Base-by-base conservation (phyloP, 2,113 vertebrate genomes). In the Microtus richardsoni region DNA sequence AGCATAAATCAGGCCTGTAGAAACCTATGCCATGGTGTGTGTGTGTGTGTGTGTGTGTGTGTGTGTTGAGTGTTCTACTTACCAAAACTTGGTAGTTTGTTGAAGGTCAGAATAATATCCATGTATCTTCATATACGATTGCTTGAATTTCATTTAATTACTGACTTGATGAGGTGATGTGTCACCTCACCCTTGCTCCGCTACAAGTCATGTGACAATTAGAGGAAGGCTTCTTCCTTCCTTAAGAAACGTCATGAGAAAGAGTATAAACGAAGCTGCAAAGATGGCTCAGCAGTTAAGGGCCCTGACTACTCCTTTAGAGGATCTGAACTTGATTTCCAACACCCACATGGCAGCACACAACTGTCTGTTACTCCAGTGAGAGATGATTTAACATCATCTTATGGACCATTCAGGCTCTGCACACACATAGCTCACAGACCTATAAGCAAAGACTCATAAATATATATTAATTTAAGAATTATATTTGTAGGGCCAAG, bases 101-200 rank as follows among this genome's bases (percentile, higher is more conserved):
- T 47, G 39, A 68, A 73, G 36, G 4, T 85, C 77, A 95, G 41
- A n/a, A 26, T 30, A 89, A 44, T n/a, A 12, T 47, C 14, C 6
- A 6, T 82, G 49, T 28, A 6, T 77, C 66, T 86, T 64, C 22
- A 49, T 82, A 26, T 94, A 22, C 47, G 3, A 6, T 30, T 71
- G 7, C 36, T 91, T 82, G 39, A 88, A 95, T 89, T 90, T 9
- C 28, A 44, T 58, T 83, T 92, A 88, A 73, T 91, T 78, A 73
- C 1, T 47, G 62, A 22, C 47, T 54, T 94, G 28, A 49, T 64
- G 33, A 62, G 78, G 12, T 64, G 19, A 89, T 24, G 58, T 30
- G 47, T 84, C 91, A 62, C 30, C 83, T 84, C 22, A 21, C 28
- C 26, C 17, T 88, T 92, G 19, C 4, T 17, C 36, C 1, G 4